Conservation (phyloP, 2,888 invertebrate species). For the Monoplex corrugatus region DNA sequence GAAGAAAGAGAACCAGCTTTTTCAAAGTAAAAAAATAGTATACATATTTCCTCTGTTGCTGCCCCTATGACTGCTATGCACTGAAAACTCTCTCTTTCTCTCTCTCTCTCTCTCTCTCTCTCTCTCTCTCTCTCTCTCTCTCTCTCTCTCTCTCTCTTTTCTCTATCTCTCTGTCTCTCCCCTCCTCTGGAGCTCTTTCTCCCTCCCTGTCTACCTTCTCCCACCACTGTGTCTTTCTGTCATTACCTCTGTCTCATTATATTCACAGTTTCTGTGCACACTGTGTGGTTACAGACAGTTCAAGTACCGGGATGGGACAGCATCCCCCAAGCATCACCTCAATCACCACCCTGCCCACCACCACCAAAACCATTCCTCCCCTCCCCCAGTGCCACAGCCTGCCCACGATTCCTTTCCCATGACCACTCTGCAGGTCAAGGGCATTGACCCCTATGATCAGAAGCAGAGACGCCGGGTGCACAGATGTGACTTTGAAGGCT, state of each 20-base stretch:
- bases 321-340: slow-evolving; percentile 32
- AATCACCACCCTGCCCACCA: slow-evolving; percentile 12
- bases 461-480: slow-evolving; percentile 77
- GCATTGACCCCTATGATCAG: slow-evolving; percentile 59
- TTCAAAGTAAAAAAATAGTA: no score
- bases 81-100: no score
- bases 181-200: not conserved
- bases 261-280: not conserved
- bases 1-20: no score
- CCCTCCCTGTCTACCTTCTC: not conserved
- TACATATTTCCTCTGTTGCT: no score
- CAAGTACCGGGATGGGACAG: slow-evolving; percentile 41
- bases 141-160: not conserved
- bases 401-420: not conserved
- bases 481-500: slow-evolving; percentile 82
- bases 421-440: slow-evolving; percentile 2
- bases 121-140: not conserved
- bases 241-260: not conserved
- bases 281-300: slow-evolving; percentile 34
- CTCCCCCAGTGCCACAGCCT: slow-evolving; percentile 9
- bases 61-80: no score
- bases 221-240: not conserved
- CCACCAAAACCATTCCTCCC: not conserved
- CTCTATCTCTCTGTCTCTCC: not conserved
- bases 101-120: not conserved